Percentiles rank a stretch among this genome's conserved stretches.
Conservation (phyloP, 2,113 vertebrate genomes). For the Rhinoderma darwinii region DNA sequence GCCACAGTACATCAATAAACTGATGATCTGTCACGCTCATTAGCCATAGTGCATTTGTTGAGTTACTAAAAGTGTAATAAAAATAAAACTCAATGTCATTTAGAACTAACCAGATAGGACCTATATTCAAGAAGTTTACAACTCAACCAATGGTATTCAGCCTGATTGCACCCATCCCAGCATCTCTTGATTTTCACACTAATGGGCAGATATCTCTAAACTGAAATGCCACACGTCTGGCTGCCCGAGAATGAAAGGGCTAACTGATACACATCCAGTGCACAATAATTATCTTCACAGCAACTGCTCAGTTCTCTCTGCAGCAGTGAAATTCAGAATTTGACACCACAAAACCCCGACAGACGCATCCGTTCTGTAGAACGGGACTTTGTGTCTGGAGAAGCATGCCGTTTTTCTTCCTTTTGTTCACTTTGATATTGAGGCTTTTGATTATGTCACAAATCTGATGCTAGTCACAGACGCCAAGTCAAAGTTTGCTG, state of each 20-base stretch:
- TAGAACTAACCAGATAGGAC: slow-evolving; percentile 18
- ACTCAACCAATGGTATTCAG: slow-evolving; percentile 32
- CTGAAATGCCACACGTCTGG: slow-evolving; percentile 17
- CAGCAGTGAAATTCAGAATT: background rate
- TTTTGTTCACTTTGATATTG: slow-evolving; percentile 7
- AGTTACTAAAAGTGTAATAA: slow-evolving; percentile 8
- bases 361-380: slow-evolving; percentile 53
- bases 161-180: slow-evolving; percentile 45
- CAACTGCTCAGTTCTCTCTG: slow-evolving; percentile 66
- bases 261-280: slow-evolving; percentile 61
- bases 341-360: slow-evolving; percentile 62
- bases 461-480: slow-evolving; percentile 43
- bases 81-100: background rate
- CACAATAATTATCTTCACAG: slow-evolving; percentile 64
- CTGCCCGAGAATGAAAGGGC: slow-evolving; percentile 63
- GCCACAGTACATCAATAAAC: slow-evolving; percentile 49
- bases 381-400: slow-evolving; percentile 33
- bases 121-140: slow-evolving; percentile 13
- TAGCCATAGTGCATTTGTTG: slow-evolving; percentile 50
- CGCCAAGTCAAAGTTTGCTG: slow-evolving; percentile 42
- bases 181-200: slow-evolving; percentile 17
- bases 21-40: slow-evolving; percentile 27
- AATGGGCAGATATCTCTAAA: slow-evolving; percentile 31
- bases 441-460: slow-evolving; percentile 47
- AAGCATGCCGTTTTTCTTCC: slow-evolving; percentile 38